Conservation (phyloP, 1,140 invertebrate species). For the Pissodes strobi region DNA sequence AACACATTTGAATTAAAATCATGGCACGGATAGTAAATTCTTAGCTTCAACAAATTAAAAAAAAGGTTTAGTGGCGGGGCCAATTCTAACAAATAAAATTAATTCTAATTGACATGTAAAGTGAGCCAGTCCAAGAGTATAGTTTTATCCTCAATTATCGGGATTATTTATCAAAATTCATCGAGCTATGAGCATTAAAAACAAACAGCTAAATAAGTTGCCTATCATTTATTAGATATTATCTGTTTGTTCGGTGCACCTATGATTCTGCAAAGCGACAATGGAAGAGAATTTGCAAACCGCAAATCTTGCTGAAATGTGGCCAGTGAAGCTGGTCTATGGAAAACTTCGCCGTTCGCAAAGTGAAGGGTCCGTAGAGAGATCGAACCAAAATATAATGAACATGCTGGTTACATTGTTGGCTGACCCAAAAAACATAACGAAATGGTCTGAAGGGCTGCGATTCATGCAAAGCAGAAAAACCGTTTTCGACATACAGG, state of each 20-base stretch:
- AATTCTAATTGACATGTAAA: constrained; percentile 6
- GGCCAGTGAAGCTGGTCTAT: constrained; percentile 54
- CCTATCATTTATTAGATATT: constrained; percentile 39
- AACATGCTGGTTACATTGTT: constrained; percentile 52
- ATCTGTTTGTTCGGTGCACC: constrained; percentile 49
- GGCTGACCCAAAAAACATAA: no score
- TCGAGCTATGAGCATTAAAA: constrained; percentile 2
- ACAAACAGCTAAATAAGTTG: constrained; percentile 7
- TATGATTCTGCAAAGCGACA: constrained; percentile 52
- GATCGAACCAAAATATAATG: constrained; percentile 53
- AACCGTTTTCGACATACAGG: constrained; percentile 35
- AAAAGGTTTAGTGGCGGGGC: no score
- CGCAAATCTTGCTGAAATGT: constrained; percentile 47
- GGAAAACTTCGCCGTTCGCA: constrained; percentile 50
- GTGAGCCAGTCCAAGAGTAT: neutral
- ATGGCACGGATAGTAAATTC: no score
- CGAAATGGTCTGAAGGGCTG: no score
- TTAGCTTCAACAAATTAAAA: no score
- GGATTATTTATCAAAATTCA: constrained; percentile 24
- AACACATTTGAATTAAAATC: no score
- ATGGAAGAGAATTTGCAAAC: constrained; percentile 51
- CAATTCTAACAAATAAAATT: no score
- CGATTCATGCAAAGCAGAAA: constrained; percentile 50
- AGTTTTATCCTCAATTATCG: constrained; percentile 27
- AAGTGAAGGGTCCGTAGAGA: no score